Conservation (phyloP, 2,113 vertebrate species). For the Platanista minor region DNA sequence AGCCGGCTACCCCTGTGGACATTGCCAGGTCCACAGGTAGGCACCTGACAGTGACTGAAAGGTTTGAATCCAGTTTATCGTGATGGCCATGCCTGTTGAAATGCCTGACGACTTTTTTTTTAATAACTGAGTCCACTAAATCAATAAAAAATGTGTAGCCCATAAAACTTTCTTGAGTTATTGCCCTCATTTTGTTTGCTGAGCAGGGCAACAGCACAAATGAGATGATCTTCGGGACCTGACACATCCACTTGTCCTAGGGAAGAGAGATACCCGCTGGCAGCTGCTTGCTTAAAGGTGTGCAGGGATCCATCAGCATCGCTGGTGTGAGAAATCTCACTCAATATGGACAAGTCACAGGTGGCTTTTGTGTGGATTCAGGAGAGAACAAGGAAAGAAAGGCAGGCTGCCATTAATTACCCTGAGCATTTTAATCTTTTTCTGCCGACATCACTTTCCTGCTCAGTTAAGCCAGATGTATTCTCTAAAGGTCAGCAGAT, state of each 20-base stretch:
- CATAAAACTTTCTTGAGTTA: background rate
- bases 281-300: background rate
- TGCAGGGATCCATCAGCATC: background rate
- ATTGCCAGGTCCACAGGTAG: background rate
- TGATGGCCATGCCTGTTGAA: background rate
- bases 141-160: background rate
- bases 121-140: background rate
- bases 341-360: background rate
- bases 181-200: background rate
- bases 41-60: background rate
- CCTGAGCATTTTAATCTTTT: background rate
- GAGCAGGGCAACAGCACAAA: background rate
- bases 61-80: background rate
- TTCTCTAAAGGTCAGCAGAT: background rate
- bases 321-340: background rate
- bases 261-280: background rate
- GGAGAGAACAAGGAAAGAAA: background rate
- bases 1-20: background rate
- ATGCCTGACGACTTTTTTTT: background rate
- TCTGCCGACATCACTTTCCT: background rate
- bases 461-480: slow-evolving; percentile 11
- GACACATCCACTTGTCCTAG: background rate
- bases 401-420: background rate
- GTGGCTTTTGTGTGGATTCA: background rate
- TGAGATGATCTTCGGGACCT: background rate